Evolutionary conservation across 2,113 vertebrate genomes (phyloP), one percentile per base, ranked within the genome.

Genomic region (Sceloporus tristichus): DNA sequence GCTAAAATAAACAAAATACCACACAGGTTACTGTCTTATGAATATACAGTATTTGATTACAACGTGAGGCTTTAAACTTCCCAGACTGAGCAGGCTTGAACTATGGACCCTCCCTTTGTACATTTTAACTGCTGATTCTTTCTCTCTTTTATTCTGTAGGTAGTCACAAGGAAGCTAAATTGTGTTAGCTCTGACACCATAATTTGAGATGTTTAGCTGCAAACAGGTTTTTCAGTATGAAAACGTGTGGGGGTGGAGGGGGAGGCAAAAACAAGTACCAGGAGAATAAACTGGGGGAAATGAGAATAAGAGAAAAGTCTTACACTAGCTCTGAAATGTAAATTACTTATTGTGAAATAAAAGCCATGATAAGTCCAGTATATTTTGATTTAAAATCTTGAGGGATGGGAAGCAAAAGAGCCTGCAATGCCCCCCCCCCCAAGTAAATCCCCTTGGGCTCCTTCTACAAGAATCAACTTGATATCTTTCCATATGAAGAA

Each of bases 1-100:
- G 59, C 38, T 68, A 76, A 88, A 83, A 14, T 59, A 88, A 88
- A 88, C 71, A 88, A 76, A 68, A 83, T 88, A 68, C 73, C 87
- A 83, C 76, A 38, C 59, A 68, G 73, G 68, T 83, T 68, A 70
- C 23, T 83, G 80, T 54, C n/a, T 65, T 87, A 48, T 81, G 68
- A 80, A 73, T 42, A 87, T 59, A n/a, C n/a, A n/a, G n/a, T n/a
- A 40, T 80, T 56, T n/a, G 54, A 42, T 79, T 40, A 66, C n/a
- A 66, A 56, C 10, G 8, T 75, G 71, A 88, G 21, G 9, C 29
- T 48, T 53, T 83, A 27, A 29, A 38, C 71, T 66, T 68, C 19
- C 48, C 34, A 59, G 77, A 29, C 29, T 56, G 48, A 80, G 53
- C n/a, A 71, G 5, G 18, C 27, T 62, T 87, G 25, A 87, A n/a